These are phyloP conservation scores for Neostethus bicornis DNA, from an alignment of 2,797 vertebrate genomes.

Conservation along the genomic window DNA sequence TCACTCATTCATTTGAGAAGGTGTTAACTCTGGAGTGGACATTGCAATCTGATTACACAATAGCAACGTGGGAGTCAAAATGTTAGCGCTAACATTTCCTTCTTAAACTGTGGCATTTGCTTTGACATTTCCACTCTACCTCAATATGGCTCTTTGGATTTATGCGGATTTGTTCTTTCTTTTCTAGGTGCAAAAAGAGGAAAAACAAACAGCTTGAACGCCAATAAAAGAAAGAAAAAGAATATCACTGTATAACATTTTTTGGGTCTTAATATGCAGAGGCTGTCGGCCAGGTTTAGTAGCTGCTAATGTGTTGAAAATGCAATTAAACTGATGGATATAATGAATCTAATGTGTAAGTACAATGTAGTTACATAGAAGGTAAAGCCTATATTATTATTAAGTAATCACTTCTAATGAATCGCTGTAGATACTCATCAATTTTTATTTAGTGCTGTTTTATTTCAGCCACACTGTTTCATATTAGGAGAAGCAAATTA, in stretches of 20 bases:
- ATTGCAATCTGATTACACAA: conserved; percentile 59
- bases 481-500: conserved; percentile 2
- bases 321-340: background rate
- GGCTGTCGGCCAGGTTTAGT: background rate
- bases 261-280: background rate
- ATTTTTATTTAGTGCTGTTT: conserved; percentile 10
- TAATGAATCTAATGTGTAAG: background rate
- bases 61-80: conserved; percentile 52
- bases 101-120: conserved; percentile 36
- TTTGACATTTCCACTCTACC: conserved; percentile 50
- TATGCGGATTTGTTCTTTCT: conserved; percentile 14
- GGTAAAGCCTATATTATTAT: conserved; percentile 1
- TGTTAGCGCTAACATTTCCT: conserved; percentile 47
- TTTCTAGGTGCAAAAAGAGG: conserved; percentile 29
- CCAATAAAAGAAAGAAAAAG: conserved; percentile 14
- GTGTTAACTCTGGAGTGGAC: conserved; percentile 63
- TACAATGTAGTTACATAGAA: background rate
- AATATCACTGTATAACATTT: conserved; percentile 11
- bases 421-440: background rate
- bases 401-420: background rate
- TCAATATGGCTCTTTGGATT: conserved; percentile 33
- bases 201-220: conserved; percentile 22
- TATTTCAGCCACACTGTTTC: conserved; percentile 14
- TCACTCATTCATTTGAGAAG: conserved; percentile 57
- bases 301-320: conserved; percentile 5